Base-by-base conservation (phyloP, 1,140 invertebrate genomes). In the Mamestra configurata region DNA sequence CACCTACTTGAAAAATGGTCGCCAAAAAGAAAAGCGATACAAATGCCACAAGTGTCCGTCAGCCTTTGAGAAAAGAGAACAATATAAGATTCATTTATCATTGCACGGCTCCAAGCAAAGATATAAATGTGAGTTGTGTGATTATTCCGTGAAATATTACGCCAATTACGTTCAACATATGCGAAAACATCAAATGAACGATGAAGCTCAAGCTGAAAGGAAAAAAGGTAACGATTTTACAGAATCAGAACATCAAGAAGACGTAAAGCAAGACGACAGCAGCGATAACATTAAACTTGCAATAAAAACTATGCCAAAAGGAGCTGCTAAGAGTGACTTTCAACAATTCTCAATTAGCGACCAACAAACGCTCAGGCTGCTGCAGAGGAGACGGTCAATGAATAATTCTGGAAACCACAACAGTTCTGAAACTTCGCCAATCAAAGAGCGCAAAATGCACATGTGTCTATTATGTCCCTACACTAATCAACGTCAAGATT, bases 31-130 rank as follows among this genome's bases (percentile, higher is more conserved):
- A 86, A 98, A 98, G 87, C 96, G 97, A 0, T 98, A 98, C 89
- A 98, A 98, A 90, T 98, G 98, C 83, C 96, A 97, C 80, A 98
- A 98, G 94, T 98, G 98, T 91, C 98, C 98, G 0, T 98, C 98
- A 20, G 97, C 97, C 0, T 98, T 98, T 93, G 97, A 98, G 86
- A 98, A 98, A 92, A 95, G 97, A 43, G 97, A 98, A 84, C 98
- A 98, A 89, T 98, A 98, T 89, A 97, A 97, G 87, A 96, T 98
- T 15, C 98, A 98, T 92, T 92, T 98, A 80, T 97, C 97, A 6
- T 92, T 98, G 2, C 98, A 99, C 89, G 98, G 98, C 7, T 97
- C 98, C 0, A 97, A 97, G 82, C 97, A 98, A 90, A 96, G 97
- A 79, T 98, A 98, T 91, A 97, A 96, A 79, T 99, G 98, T 94